A percentile compares a stretch with the other conserved stretches of the same genome.
Conservation (phyloP, 1,140 invertebrate species). For the Tenebrio molitor region DNA sequence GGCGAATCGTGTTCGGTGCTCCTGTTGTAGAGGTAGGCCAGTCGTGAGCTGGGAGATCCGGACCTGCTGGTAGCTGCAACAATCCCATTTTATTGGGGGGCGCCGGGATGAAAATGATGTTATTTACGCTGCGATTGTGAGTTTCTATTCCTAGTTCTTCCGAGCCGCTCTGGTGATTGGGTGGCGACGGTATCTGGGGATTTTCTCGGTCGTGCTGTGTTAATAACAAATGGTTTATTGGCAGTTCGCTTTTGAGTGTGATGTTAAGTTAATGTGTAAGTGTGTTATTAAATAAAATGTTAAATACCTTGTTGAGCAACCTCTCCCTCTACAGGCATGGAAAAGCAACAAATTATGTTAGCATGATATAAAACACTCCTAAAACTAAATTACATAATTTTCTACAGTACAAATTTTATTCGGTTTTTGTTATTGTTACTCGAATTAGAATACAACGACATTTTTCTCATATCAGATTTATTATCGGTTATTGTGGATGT, state of each 20-base stretch:
- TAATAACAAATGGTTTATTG: slow-evolving; percentile 49
- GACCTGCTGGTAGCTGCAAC: slow-evolving; percentile 81
- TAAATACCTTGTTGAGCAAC: slow-evolving; percentile 71
- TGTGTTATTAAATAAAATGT: slow-evolving; percentile 46
- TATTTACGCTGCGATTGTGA: slow-evolving; percentile 95
- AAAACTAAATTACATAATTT: slow-evolving; percentile 35
- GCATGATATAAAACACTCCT: slow-evolving; percentile 22
- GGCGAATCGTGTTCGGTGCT: slow-evolving; percentile 64
- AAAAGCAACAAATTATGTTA: slow-evolving; percentile 59
- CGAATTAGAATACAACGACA: slow-evolving; percentile 15
- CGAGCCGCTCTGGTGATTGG: slow-evolving; percentile 75
- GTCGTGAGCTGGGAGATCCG: slow-evolving; percentile 82
- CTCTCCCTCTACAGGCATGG: slow-evolving; percentile 70
- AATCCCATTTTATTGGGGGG: slow-evolving; percentile 39
- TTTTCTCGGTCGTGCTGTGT: slow-evolving; percentile 76
- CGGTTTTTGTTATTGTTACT: background rate
- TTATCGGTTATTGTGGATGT: slow-evolving; percentile 6
- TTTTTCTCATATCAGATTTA: slow-evolving; percentile 10
- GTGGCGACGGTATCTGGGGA: slow-evolving; percentile 68
- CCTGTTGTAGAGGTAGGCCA: slow-evolving; percentile 78
- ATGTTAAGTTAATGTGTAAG: slow-evolving; percentile 2
- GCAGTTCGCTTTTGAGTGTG: background rate
- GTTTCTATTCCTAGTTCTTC: slow-evolving; percentile 73
- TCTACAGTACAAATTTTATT: slow-evolving; percentile 37
- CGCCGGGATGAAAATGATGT: slow-evolving; percentile 57